Evolutionary conservation across 2,797 vertebrate genomes (phyloP), one percentile per base, ranked within the genome.

Genomic region (Neostethus bicornis): DNA sequence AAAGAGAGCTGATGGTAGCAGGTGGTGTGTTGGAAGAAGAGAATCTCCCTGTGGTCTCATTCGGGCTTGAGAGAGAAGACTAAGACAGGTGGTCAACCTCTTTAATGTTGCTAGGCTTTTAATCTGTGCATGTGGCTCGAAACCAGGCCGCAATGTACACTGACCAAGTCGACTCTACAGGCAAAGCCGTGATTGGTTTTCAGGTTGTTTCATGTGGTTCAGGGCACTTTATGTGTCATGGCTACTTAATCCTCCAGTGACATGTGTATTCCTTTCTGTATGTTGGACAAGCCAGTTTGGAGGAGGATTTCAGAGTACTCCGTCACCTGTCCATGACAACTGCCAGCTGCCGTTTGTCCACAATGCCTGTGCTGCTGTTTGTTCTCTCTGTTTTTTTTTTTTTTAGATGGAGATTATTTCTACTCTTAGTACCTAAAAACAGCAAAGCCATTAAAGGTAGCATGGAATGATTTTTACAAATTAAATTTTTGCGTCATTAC

Each of bases 11-110:
- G 51, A 79, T 31, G 51, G 80, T 71, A 77, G 85, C 90, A 90
- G 85, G 86, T 88, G 86, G 89, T 71, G 76, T 41, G 55, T 66
- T 72, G 66, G 65, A 85, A 70, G 83, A 88, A 72, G 85, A 83
- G 77, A 67, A 83, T 84, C 78, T 86, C 86, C 85, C 87, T 83
- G 80, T 74, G 89, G 86, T 89, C 78, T 61, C 76, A 73, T 85
- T 86, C 79, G 76, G 83, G 81, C 80, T 77, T 77, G 77, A 70
- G 73, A 83, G 79, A 82, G 83, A 67, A 70, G 72, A 77, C 57
- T 25, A 78, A 72, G 85, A 90, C 90, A 90, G 89, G 89, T 89
- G 89, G 89, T 84, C 84, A 77, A 69, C 61, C 75, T 68, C 81
- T 90, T 90, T 87, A 89, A 90, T 86, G 87, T 87, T 66, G 42